A percentile compares a stretch with the other conserved stretches of the same genome.
phyloP scores from a whole-genome alignment of 2,888 invertebrate species.

The Synergus gifuensis region DNA sequence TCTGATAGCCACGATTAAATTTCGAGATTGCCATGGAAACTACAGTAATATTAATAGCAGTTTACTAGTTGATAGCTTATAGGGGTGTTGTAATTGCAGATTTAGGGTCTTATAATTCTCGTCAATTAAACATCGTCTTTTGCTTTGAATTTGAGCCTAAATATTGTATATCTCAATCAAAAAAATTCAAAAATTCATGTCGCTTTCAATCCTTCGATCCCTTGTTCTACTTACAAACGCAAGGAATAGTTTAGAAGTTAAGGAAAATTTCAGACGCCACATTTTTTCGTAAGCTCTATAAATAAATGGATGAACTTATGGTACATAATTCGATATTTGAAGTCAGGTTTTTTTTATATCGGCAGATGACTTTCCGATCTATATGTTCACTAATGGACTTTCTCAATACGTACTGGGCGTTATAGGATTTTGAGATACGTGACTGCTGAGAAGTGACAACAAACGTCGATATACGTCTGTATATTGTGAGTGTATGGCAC shows the following conservation, averaged over 20 bases:
- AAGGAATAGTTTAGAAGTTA: too few relatives aligned
- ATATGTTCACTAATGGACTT: slow-evolving; percentile 39
- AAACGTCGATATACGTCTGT: slow-evolving; percentile 2
- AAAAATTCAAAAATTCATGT: too few relatives aligned
- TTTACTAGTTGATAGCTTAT: not conserved
- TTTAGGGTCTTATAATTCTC: not conserved
- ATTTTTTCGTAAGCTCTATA: not conserved
- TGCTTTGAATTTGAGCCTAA: too few relatives aligned
- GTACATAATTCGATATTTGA: not conserved
- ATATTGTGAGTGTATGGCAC: not conserved
- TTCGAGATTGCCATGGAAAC: slow-evolving; percentile 23
- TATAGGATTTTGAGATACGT: slow-evolving; percentile 24
- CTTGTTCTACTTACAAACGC: too few relatives aligned
- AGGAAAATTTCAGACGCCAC: too few relatives aligned
- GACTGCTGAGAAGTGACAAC: slow-evolving; percentile 23
- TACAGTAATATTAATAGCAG: not conserved
- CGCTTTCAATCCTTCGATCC: too few relatives aligned
- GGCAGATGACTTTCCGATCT: slow-evolving; percentile 24
- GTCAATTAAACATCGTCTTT: not conserved
- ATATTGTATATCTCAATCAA: too few relatives aligned
- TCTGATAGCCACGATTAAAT: slow-evolving; percentile 22
- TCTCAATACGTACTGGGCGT: slow-evolving; percentile 20
- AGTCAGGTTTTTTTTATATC: not conserved
- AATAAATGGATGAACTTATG: slow-evolving; percentile 1
- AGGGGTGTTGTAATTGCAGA: not conserved